These are phyloP conservation scores for Macaria liturata DNA, from an alignment of 2,888 invertebrate genomes.

Conservation along the genomic window DNA sequence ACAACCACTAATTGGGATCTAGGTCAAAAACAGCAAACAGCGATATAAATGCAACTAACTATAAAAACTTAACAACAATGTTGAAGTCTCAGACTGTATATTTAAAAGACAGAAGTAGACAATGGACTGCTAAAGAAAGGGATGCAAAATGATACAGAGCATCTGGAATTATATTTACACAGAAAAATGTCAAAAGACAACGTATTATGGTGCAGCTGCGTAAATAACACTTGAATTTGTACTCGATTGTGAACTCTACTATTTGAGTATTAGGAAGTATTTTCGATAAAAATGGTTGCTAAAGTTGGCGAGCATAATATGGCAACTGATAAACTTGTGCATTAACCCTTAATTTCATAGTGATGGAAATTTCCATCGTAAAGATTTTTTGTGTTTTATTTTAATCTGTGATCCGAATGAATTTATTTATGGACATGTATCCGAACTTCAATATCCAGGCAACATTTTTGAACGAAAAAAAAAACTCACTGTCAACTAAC, in stretches of 20 bases:
- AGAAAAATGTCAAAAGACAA: slow-evolving; percentile 46
- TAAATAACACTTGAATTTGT: slow-evolving; percentile 43
- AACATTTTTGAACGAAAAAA: too few species aligned
- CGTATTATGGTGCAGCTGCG: slow-evolving; percentile 55
- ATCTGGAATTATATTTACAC: slow-evolving; percentile 52
- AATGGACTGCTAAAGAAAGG: slow-evolving; percentile 44
- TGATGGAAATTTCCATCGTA: too few species aligned
- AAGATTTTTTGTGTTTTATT: too few species aligned
- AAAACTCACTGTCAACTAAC: too few species aligned
- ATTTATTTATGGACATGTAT: too few species aligned
- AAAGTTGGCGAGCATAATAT: slow-evolving; percentile 1
- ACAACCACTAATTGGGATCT: slow-evolving; percentile 22
- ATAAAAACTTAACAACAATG: slow-evolving; percentile 25
- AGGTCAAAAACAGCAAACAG: slow-evolving; percentile 35
- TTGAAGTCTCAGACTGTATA: slow-evolving; percentile 6
- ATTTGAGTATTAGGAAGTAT: slow-evolving; percentile 7
- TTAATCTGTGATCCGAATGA: too few species aligned
- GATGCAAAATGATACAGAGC: slow-evolving; percentile 45
- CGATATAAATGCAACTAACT: slow-evolving; percentile 26
- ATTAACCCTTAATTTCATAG: too few species aligned
- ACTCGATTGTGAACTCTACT: slow-evolving; percentile 16
- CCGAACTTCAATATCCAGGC: too few species aligned
- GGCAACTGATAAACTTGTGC: neutral
- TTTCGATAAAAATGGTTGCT: slow-evolving; percentile 12
- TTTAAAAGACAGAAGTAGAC: slow-evolving; percentile 22